Evolutionary conservation across 2,797 vertebrate genomes (phyloP).

Genomic region (Atherinosoma microstoma): DNA sequence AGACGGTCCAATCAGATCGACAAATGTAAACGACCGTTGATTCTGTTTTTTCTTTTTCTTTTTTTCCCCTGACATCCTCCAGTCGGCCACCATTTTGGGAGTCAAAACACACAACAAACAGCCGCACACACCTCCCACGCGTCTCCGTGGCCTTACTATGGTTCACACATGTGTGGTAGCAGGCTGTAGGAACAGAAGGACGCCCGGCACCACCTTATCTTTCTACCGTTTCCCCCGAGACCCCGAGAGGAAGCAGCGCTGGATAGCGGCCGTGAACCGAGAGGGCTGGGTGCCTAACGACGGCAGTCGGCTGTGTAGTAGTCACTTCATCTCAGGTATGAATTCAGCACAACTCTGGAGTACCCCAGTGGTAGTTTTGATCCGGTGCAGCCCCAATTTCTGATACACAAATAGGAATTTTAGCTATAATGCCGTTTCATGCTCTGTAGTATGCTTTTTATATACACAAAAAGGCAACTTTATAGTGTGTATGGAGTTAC

Average conservation of each 20-base stretch:
- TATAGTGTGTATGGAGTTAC: too few species aligned
- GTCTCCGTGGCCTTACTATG: slow-evolving; percentile 73
- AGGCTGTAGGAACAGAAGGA: slow-evolving; percentile 84
- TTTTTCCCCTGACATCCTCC: slow-evolving; percentile 5
- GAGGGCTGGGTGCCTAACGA: slow-evolving; percentile 84
- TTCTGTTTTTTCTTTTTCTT: slow-evolving; percentile 11
- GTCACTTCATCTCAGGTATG: slow-evolving; percentile 84
- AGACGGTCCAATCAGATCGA: slow-evolving; percentile 34
- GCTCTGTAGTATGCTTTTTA: too few species aligned
- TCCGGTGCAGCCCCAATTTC: neutral
- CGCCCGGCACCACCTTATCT: slow-evolving; percentile 78
- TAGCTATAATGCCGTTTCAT: too few species aligned
- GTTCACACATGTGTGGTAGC: slow-evolving; percentile 86
- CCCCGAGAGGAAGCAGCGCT: slow-evolving; percentile 83
- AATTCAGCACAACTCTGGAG: neutral
- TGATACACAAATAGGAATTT: too few species aligned
- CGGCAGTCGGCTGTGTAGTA: slow-evolving; percentile 83
- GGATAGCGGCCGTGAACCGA: slow-evolving; percentile 83
- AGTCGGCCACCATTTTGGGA: slow-evolving; percentile 84
- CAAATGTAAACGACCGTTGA: slow-evolving; percentile 7
- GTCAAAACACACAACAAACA: slow-evolving; percentile 72
- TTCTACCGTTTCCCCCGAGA: slow-evolving; percentile 85
- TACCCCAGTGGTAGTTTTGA: neutral
- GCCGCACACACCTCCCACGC: slow-evolving; percentile 51
- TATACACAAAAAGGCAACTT: neutral